Conservation (phyloP, 2,113 vertebrate species). For the Arenaria interpres region DNA sequence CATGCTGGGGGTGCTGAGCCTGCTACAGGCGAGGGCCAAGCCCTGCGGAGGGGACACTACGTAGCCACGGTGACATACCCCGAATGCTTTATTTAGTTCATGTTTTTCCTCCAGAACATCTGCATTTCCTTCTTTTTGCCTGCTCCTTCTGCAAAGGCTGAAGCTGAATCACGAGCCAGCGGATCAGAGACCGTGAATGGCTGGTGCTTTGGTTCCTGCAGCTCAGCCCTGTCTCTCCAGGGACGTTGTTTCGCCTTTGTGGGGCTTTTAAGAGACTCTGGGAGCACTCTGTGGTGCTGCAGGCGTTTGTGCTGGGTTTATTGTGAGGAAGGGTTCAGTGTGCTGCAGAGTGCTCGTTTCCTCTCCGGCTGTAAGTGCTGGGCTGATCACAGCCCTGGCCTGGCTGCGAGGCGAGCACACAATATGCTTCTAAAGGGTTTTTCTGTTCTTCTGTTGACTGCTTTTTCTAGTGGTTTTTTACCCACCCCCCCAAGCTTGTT, state of each 20-base stretch:
- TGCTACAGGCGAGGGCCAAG: neutral
- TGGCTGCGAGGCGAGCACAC: neutral
- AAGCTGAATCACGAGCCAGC: neutral
- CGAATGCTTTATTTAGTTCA: neutral
- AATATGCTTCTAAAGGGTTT: neutral
- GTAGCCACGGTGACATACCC: constrained; percentile 16
- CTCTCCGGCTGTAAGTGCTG: neutral
- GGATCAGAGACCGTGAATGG: neutral
- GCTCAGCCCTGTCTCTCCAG: neutral
- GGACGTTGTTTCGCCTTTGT: neutral
- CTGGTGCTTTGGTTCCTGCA: neutral
- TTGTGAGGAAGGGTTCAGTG: neutral
- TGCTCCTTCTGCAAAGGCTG: neutral
- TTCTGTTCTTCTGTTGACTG: neutral
- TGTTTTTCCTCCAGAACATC: constrained; percentile 4
- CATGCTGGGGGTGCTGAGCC: neutral
- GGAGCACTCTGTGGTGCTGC: neutral
- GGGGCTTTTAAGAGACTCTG: neutral
- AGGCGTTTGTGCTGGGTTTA: neutral
- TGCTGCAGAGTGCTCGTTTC: constrained; percentile 27
- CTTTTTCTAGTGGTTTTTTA: neutral
- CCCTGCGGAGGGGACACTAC: neutral
- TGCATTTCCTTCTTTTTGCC: constrained; percentile 34
- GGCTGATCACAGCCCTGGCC: neutral
- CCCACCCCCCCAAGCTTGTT: neutral